Conservation (phyloP, 53 echinoderm and acorn worm genomes). For the Hippasteria phrygiana region DNA sequence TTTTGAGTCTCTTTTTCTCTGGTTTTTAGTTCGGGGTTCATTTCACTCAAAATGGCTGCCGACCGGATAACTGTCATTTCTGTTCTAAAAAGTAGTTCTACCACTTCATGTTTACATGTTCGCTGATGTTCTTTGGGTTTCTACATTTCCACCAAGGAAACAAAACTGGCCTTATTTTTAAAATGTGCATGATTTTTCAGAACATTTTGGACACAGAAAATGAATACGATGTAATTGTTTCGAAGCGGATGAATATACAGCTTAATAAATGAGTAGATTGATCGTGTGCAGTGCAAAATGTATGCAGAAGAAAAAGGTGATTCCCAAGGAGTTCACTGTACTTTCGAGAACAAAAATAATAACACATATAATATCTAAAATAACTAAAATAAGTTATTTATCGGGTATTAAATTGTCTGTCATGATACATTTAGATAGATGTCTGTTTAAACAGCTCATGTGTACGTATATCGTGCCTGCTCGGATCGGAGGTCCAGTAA, state of each 20-base stretch:
- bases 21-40: conserved; percentile 55
- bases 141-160: too few relatives aligned
- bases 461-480: background rate
- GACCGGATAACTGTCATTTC: conserved; percentile 43
- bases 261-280: background rate
- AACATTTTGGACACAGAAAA: background rate
- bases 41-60: conserved; percentile 62
- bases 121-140: background rate
- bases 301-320: conserved; percentile 14
- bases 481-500: too few relatives aligned
- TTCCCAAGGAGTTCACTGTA: conserved; percentile 37
- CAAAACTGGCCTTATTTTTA: background rate
- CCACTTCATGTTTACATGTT: background rate
- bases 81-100: conserved; percentile 35
- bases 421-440: background rate
- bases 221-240: background rate
- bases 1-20: conserved; percentile 49
- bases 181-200: background rate
- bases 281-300: background rate
- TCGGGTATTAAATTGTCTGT: too few relatives aligned
- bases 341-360: conserved; percentile 50
- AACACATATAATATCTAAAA: conserved; percentile 10
- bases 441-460: background rate
- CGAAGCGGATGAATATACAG: background rate
- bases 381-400: background rate